phyloP scores from a whole-genome alignment of 2,888 invertebrate genomes.

The Esperia sulphurella region DNA sequence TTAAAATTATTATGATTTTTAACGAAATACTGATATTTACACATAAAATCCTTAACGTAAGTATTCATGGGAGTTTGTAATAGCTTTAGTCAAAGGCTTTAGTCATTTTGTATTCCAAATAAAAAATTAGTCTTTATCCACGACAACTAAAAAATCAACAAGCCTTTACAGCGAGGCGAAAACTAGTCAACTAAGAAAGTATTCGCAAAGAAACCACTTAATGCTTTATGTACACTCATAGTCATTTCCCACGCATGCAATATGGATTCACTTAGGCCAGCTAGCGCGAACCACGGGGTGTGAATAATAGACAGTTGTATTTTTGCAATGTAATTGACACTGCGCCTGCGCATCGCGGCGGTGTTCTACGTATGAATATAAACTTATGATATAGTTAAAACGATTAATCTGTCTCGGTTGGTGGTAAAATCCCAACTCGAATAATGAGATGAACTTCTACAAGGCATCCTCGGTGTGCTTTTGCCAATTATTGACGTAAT shows the following conservation, averaged over 20 bases:
- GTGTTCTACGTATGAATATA: slow-evolving; percentile 48
- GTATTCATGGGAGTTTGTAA: no score
- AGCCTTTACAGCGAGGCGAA: no score
- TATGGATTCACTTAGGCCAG: slow-evolving; percentile 42
- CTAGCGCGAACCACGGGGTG: slow-evolving; percentile 22
- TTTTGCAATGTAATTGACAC: slow-evolving; percentile 72
- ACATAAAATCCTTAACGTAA: no score
- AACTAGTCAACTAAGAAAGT: neutral
- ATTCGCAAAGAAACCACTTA: slow-evolving; percentile 6
- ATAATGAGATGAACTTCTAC: slow-evolving; percentile 66
- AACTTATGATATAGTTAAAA: slow-evolving; percentile 74
- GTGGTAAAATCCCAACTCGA: slow-evolving; percentile 68
- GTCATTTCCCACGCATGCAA: slow-evolving; percentile 32
- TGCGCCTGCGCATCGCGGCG: slow-evolving; percentile 19
- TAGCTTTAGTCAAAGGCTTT: no score
- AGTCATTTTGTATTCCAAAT: neutral
- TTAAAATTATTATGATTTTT: no score
- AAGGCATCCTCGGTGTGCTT: slow-evolving; percentile 51
- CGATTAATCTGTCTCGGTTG: slow-evolving; percentile 75
- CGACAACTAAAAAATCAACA: no score
- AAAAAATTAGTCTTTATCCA: no score
- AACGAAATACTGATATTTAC: no score
- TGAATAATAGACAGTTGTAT: slow-evolving; percentile 71
- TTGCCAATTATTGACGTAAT: slow-evolving; percentile 79
- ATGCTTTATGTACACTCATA: slow-evolving; percentile 12